Evolutionary conservation across 2,888 invertebrate species (phyloP), one percentile per base, ranked within the genome.

Genomic region (Mythimna lalbum): DNA sequence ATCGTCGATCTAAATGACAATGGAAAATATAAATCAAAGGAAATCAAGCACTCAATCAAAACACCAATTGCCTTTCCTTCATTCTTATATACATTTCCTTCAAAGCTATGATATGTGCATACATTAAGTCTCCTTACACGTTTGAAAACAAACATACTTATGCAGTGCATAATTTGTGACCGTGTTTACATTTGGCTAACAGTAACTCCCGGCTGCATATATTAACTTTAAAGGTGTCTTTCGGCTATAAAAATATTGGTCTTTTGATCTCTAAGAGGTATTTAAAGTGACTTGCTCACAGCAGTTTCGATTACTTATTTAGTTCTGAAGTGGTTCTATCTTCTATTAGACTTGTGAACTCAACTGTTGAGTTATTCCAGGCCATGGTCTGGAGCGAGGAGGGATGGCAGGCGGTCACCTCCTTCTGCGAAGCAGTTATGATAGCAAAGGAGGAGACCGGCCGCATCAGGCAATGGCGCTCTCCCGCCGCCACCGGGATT

Each of bases 101-200:
- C 12, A 23, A 64, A 62, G 19, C 19, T 33, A 55, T 5, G 12
- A 14, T n/a, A 53, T 57, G 27, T 56, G 36, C 62, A 52, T 56
- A 50, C n/a, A 63, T 52, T 65, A 75, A 33, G n/a, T 19, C 17
- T n/a, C 27, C 23, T 7, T 53, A 59, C 9, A 31, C 19, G 33
- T 43, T 57, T 0, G n/a, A 56, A 62, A 67, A 68, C 64, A 68
- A 68, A 57, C 69, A 68, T 57, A 6, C 55, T 74, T 74, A 62
- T 80, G 21, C 68, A 7, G 1, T 63, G 63, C 47, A 77, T 80
- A 80, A 75, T 57, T 74, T 64, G 43, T 63, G 39, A 53, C n/a
- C 27, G 23, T 63, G 43, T 73, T 66, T 73, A 66, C 47, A 33
- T 49, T 7, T 7, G 27, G 6, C 39, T 57, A n/a, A 23, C 31